phyloP scores from a whole-genome alignment of 2,888 invertebrate genomes.

The Pelosia muscerda region DNA sequence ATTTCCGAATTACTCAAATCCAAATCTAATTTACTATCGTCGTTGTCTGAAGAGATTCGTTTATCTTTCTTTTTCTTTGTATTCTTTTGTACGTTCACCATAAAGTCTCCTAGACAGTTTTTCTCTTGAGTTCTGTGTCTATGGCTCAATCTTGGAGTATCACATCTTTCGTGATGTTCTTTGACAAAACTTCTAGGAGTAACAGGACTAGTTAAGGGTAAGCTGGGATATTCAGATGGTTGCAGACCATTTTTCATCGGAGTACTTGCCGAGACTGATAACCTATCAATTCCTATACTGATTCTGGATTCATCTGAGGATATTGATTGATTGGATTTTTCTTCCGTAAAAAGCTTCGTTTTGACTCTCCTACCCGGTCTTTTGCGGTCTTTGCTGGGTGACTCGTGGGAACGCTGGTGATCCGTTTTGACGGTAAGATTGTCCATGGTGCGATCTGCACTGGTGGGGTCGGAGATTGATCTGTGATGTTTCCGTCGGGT shows the following conservation, averaged over 20 bases:
- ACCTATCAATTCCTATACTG: slow-evolving; percentile 64
- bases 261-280: slow-evolving; percentile 70
- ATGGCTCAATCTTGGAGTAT: slow-evolving; percentile 72
- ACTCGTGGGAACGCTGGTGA: slow-evolving; percentile 68
- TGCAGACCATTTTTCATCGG: slow-evolving; percentile 74
- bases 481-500: slow-evolving; percentile 69
- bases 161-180: slow-evolving; percentile 70
- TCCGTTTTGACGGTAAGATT: slow-evolving; percentile 65
- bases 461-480: slow-evolving; percentile 78
- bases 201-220: slow-evolving; percentile 68
- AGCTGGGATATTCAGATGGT: slow-evolving; percentile 61
- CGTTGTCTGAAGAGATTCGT: slow-evolving; percentile 69
- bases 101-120: slow-evolving; percentile 74
- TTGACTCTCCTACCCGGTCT: slow-evolving; percentile 72
- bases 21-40: slow-evolving; percentile 62
- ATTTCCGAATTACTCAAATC: slow-evolving; percentile 77
- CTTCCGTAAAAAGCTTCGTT: slow-evolving; percentile 77
- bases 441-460: slow-evolving; percentile 70
- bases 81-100: slow-evolving; percentile 69
- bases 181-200: slow-evolving; percentile 68
- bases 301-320: slow-evolving; percentile 77
- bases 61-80: slow-evolving; percentile 73
- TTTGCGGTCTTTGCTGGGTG: slow-evolving; percentile 73
- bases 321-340: slow-evolving; percentile 64
- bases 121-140: slow-evolving; percentile 75